These are phyloP conservation scores for Tamandua tetradactyla DNA, from an alignment of 2,797 vertebrate genomes.

Conservation along the genomic window DNA sequence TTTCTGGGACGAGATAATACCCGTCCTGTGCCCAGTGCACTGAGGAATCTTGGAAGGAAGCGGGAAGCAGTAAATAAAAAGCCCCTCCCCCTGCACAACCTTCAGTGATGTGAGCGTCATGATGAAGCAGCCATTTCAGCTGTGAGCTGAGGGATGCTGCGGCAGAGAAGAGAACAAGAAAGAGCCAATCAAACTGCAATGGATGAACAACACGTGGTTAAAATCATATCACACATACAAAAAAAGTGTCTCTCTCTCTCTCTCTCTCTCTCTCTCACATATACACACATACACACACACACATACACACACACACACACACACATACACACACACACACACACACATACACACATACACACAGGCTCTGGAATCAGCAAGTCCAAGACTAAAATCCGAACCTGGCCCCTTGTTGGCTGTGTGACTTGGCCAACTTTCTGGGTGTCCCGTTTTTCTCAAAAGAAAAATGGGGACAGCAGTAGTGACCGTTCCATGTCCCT, in stretches of 20 bases:
- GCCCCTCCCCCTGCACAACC: neutral
- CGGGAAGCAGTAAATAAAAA: accelerated
- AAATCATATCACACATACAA: accelerated
- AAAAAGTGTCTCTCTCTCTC: too few relatives aligned
- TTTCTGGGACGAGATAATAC: neutral
- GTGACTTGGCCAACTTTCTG: neutral
- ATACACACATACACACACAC: accelerated
- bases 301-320: accelerated
- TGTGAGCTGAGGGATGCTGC: neutral
- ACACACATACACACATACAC: accelerated
- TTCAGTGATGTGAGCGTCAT: accelerated
- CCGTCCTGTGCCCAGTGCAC: accelerated
- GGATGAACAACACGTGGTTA: neutral
- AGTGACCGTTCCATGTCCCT: too few relatives aligned
- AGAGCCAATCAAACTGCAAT: accelerated
- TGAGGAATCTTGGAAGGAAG: neutral
- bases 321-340: accelerated
- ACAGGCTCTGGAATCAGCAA: accelerated
- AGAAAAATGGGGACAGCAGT: accelerated
- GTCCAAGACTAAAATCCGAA: neutral
- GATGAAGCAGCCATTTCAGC: neutral
- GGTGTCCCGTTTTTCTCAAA: neutral
- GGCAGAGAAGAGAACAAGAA: accelerated
- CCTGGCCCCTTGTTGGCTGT: too few relatives aligned
- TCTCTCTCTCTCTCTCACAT: too few relatives aligned